These are phyloP conservation scores for Oscheius sp. DNA, from an alignment of 2,888 invertebrate genomes.

Conservation along the genomic window DNA sequence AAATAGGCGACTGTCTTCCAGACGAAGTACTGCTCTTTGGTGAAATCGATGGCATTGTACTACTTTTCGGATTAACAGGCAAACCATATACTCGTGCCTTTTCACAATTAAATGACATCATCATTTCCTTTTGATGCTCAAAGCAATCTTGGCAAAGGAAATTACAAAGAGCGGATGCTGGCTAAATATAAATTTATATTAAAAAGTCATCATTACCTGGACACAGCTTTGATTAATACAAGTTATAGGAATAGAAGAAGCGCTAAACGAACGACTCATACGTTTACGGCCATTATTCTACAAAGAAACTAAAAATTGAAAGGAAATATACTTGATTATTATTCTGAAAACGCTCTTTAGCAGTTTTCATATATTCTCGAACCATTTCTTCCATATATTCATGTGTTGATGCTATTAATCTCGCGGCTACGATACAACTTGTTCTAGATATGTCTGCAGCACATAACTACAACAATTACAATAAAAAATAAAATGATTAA, in stretches of 20 bases:
- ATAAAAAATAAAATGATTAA: neutral
- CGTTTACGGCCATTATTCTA: slow-evolving; percentile 51
- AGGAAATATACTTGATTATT: slow-evolving; percentile 7
- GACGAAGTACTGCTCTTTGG: slow-evolving; percentile 14
- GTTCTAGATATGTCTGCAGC: slow-evolving; percentile 55
- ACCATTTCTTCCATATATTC: slow-evolving; percentile 66
- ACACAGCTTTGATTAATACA: slow-evolving; percentile 66
- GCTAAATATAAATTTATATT: slow-evolving; percentile 37
- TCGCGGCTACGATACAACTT: slow-evolving; percentile 62
- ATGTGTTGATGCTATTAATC: slow-evolving; percentile 59
- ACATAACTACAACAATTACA: slow-evolving; percentile 34
- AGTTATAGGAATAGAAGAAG: slow-evolving; percentile 60
- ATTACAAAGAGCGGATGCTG: slow-evolving; percentile 66
- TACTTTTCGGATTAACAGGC: slow-evolving; percentile 26
- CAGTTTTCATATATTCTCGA: slow-evolving; percentile 62
- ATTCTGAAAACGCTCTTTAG: slow-evolving; percentile 38
- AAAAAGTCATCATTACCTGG: slow-evolving; percentile 33
- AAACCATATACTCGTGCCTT: slow-evolving; percentile 21
- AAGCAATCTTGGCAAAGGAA: slow-evolving; percentile 68
- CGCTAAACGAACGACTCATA: slow-evolving; percentile 64
- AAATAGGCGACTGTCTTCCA: neutral
- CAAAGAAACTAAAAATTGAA: neutral
- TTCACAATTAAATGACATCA: slow-evolving; percentile 49
- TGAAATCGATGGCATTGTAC: slow-evolving; percentile 33
- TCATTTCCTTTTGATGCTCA: slow-evolving; percentile 58